A percentile compares a stretch with the other conserved stretches of the same genome.
Evolutionary conservation across 2,797 vertebrate species (phyloP).

Genomic region (Peromyscus nudipes): DNA sequence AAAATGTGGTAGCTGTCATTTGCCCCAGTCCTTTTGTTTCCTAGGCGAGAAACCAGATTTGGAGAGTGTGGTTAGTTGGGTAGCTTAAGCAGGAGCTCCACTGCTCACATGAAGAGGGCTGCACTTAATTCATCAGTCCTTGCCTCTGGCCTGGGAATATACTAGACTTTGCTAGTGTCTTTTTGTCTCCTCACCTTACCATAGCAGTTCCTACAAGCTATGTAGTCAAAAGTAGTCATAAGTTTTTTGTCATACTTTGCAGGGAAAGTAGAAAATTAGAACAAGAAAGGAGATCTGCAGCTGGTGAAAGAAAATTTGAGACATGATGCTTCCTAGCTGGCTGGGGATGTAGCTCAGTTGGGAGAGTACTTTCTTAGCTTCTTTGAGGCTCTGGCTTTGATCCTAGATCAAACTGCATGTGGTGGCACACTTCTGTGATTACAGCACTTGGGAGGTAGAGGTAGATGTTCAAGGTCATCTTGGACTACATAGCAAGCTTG

Average conservation of each 20-base stretch:
- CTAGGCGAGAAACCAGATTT: background rate
- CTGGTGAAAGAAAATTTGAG: constrained; percentile 20
- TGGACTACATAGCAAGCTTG: background rate
- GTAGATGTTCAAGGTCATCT: background rate
- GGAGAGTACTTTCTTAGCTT: background rate
- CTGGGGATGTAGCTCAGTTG: background rate
- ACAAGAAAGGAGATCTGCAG: background rate
- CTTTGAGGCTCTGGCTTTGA: background rate
- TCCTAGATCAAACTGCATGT: background rate
- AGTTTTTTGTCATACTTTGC: background rate
- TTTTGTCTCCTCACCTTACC: background rate
- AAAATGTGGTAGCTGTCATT: background rate
- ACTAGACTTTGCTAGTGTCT: background rate
- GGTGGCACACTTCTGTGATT: background rate
- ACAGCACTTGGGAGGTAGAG: background rate
- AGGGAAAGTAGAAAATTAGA: constrained; percentile 4
- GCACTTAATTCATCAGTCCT: background rate
- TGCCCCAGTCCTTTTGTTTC: background rate
- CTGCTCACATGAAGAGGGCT: background rate
- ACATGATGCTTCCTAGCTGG: background rate
- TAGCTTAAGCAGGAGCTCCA: constrained; percentile 40
- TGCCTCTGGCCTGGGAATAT: background rate
- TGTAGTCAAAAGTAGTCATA: constrained; percentile 17
- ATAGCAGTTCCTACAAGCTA: background rate
- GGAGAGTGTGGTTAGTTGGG: background rate